Evolutionary conservation across 2,113 vertebrate genomes (phyloP).

Genomic region (Cettia cetti): DNA sequence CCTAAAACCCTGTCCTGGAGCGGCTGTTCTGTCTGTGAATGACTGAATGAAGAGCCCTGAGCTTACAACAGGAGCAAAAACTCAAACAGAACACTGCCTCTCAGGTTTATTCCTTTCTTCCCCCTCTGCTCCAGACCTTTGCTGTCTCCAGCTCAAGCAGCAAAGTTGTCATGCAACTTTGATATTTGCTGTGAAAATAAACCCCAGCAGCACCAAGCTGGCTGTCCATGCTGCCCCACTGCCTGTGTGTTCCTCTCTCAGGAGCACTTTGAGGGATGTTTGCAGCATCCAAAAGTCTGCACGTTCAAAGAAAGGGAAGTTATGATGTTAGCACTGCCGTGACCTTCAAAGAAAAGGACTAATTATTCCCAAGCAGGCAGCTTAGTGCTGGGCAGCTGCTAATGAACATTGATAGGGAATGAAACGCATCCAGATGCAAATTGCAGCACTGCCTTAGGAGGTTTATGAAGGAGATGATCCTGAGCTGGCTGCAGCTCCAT

Average conservation of each 20-base stretch:
- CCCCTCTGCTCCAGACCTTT: background rate
- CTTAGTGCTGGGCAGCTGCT: slow-evolving; percentile 45
- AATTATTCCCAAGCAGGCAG: slow-evolving; percentile 36
- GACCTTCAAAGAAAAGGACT: slow-evolving; percentile 38
- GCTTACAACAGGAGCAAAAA: background rate
- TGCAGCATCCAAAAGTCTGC: background rate
- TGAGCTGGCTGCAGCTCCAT: background rate
- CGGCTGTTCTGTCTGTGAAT: background rate
- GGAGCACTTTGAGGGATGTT: background rate
- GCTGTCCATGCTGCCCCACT: background rate
- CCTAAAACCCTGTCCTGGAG: background rate
- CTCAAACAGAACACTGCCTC: background rate
- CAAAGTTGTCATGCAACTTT: background rate
- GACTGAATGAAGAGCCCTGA: background rate
- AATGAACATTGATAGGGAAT: slow-evolving; percentile 18
- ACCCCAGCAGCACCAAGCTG: background rate
- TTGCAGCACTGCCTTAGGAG: background rate
- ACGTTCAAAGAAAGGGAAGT: background rate
- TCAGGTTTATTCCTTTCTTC: background rate
- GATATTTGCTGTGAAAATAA: background rate
- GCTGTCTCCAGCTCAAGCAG: background rate
- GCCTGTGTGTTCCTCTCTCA: background rate
- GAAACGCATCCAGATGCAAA: slow-evolving; percentile 5
- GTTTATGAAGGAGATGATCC: background rate
- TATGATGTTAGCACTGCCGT: background rate